A percentile compares a stretch with the other conserved stretches of the same genome.
Evolutionary conservation across 2,113 vertebrate genomes (phyloP).

Genomic region (Atlantisia rogersi): DNA sequence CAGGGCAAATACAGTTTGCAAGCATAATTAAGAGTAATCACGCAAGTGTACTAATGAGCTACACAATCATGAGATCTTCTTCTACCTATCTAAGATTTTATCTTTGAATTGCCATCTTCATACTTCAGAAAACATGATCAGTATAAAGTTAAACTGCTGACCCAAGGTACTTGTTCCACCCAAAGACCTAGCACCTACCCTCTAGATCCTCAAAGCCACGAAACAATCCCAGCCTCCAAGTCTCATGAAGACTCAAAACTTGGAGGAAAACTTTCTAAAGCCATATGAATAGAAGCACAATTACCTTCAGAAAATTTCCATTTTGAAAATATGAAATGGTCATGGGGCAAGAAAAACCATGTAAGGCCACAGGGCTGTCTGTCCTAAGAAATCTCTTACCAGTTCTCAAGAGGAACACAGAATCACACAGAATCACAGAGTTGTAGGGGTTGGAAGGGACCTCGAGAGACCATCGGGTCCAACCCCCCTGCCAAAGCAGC

Average conservation of each 20-base stretch:
- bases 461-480: too few relatives aligned
- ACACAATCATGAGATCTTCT: neutral
- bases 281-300: rapidly evolving
- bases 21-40: neutral
- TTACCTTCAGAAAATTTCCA: neutral
- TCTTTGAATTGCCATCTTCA: neutral
- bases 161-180: neutral
- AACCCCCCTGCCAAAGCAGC: too few relatives aligned
- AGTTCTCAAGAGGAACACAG: neutral
- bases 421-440: too few relatives aligned
- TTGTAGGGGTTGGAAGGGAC: too few relatives aligned
- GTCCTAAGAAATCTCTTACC: neutral
- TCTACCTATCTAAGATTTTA: neutral
- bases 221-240: neutral
- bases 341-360: neutral
- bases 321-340: neutral
- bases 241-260: neutral
- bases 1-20: neutral
- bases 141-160: neutral
- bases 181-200: neutral
- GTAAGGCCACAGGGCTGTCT: rapidly evolving
- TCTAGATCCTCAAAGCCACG: neutral
- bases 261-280: neutral
- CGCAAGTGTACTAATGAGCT: neutral
- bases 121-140: neutral